Percentiles rank a stretch among this genome's conserved stretches.
Evolutionary conservation across 2,797 vertebrate species (phyloP).

Genomic region (Coluber constrictor): DNA sequence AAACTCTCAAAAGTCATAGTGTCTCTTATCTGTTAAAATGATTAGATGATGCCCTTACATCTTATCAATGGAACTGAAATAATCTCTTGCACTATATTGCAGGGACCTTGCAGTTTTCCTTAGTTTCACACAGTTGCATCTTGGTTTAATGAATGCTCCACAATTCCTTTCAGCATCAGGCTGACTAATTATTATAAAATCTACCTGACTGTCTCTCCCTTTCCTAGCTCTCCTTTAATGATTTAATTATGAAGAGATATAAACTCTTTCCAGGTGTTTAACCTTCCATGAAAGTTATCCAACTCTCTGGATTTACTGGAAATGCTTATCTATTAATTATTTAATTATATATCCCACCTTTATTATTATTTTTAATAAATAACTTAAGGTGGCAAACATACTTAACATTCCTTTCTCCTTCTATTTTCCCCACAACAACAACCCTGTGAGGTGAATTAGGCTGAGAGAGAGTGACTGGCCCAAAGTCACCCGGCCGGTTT

Average conservation of each 20-base stretch:
- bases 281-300: not conserved
- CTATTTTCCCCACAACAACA: no score
- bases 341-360: no score
- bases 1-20: not conserved
- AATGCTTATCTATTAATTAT: not conserved
- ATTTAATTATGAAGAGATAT: not conserved
- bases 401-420: no score
- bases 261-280: not conserved
- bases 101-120: not conserved
- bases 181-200: not conserved
- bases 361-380: no score
- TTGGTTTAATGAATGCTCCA: not conserved
- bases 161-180: not conserved
- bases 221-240: not conserved
- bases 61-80: not conserved
- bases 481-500: no score
- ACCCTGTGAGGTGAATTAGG: no score
- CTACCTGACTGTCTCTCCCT: not conserved
- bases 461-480: no score
- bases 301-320: not conserved
- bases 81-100: not conserved
- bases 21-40: not conserved
- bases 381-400: no score
- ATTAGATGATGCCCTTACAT: not conserved
- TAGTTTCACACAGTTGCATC: not conserved